A percentile compares a stretch with the other conserved stretches of the same genome.
phyloP scores from a whole-genome alignment of 2,888 invertebrate genomes.

The Patella ulyssiponensis region DNA sequence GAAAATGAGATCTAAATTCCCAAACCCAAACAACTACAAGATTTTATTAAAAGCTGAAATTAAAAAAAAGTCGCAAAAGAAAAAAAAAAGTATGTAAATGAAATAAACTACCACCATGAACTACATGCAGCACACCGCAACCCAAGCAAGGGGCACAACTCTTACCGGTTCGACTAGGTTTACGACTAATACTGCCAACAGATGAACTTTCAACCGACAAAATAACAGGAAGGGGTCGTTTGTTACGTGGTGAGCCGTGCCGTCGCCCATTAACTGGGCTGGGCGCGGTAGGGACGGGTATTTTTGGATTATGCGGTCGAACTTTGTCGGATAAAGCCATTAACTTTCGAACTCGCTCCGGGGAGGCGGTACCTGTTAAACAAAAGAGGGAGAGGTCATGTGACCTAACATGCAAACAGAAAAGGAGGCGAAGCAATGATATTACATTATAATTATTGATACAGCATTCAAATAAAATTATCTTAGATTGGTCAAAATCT shows the following conservation, averaged over 20 bases:
- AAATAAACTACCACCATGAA: too few species aligned
- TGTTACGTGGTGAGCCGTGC: conserved; percentile 83
- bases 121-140: neutral
- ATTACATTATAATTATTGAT: too few species aligned
- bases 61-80: too few species aligned
- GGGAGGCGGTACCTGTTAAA: conserved; percentile 86
- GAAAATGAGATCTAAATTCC: too few species aligned
- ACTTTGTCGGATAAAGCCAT: conserved; percentile 81
- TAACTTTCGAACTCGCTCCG: conserved; percentile 96
- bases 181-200: conserved; percentile 91
- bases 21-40: too few species aligned
- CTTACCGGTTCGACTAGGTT: conserved; percentile 77
- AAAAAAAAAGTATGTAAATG: too few species aligned
- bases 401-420: conserved; percentile 18
- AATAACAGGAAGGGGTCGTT: conserved; percentile 78
- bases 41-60: too few species aligned
- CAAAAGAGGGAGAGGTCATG: conserved; percentile 29
- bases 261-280: conserved; percentile 79
- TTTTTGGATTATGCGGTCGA: conserved; percentile 68
- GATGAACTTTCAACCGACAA: conserved; percentile 95
- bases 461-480: too few species aligned
- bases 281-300: conserved; percentile 53
- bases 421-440: neutral
- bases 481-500: too few species aligned
- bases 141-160: neutral